A percentile compares a stretch with the other conserved stretches of the same genome.
phyloP scores from a whole-genome alignment of 2,113 vertebrate genomes.

The Sula dactylatra region DNA sequence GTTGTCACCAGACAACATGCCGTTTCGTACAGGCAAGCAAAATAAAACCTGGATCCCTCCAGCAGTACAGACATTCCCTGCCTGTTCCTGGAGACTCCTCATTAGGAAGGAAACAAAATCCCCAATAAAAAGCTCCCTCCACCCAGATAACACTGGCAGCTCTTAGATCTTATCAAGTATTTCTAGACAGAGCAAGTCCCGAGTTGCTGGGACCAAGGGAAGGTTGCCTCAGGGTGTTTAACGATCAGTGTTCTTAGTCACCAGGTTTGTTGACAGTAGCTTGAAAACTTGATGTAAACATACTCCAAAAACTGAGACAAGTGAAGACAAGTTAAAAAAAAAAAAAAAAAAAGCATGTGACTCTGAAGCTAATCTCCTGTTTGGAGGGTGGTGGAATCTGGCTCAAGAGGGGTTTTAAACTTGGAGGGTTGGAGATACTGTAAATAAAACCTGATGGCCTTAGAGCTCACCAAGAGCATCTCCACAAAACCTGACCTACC shows the following conservation, averaged over 20 bases:
- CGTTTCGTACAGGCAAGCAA: rapidly evolving
- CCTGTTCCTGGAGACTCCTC: background rate
- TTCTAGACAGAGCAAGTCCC: background rate
- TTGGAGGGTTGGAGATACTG: background rate
- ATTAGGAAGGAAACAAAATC: background rate
- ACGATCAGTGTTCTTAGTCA: background rate
- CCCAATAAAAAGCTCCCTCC: background rate
- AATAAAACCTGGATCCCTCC: background rate
- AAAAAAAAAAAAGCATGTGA: background rate
- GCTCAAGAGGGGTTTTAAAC: background rate
- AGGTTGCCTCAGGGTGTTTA: background rate
- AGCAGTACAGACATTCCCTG: background rate
- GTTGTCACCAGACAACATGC: background rate
- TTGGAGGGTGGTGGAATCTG: background rate
- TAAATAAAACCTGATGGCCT: background rate
- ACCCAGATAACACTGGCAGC: background rate
- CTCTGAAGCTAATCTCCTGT: background rate
- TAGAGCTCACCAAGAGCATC: background rate
- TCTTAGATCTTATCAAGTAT: background rate
- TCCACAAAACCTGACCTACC: background rate
- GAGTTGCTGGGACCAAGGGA: background rate
- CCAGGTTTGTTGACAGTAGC: background rate
- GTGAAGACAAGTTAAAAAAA: background rate
- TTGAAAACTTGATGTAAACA: background rate
- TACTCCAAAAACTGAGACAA: background rate